phyloP scores from a whole-genome alignment of 2,113 vertebrate genomes.

The Nycticebus coucang region DNA sequence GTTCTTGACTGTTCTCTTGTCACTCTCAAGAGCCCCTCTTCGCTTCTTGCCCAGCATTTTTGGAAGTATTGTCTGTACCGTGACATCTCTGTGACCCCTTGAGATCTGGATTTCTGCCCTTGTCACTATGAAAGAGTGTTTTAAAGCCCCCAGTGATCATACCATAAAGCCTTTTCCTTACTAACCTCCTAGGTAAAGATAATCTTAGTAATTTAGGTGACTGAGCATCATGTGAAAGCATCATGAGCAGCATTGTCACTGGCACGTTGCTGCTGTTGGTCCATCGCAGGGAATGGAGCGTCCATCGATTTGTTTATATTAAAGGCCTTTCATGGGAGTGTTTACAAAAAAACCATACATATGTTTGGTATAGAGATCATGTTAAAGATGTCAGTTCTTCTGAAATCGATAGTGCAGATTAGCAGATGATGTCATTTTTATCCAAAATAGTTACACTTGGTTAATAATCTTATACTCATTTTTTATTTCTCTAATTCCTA shows the following conservation, averaged over 20 bases:
- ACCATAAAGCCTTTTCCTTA: background rate
- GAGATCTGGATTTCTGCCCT: background rate
- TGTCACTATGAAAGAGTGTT: background rate
- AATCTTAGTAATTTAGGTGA: background rate
- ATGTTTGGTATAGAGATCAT: background rate
- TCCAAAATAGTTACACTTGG: background rate
- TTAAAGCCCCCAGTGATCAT: background rate
- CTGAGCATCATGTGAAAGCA: too few relatives aligned
- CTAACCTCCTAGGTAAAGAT: background rate
- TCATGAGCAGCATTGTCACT: too few relatives aligned
- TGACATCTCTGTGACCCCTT: background rate
- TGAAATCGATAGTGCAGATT: background rate
- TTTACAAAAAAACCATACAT: background rate
- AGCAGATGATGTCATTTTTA: background rate
- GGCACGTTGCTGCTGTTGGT: background rate
- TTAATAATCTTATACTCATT: background rate
- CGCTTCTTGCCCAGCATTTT: too few relatives aligned
- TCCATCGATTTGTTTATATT: background rate
- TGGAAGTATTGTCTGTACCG: background rate
- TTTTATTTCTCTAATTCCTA: background rate
- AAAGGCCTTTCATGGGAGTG: background rate
- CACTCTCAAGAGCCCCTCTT: background rate
- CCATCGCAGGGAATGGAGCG: too few relatives aligned
- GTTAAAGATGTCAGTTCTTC: background rate
- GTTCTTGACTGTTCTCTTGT: background rate